Percentiles rank a stretch among this genome's conserved stretches.
Conservation (phyloP, 1,140 invertebrate genomes). For the Drosophila bocki region DNA sequence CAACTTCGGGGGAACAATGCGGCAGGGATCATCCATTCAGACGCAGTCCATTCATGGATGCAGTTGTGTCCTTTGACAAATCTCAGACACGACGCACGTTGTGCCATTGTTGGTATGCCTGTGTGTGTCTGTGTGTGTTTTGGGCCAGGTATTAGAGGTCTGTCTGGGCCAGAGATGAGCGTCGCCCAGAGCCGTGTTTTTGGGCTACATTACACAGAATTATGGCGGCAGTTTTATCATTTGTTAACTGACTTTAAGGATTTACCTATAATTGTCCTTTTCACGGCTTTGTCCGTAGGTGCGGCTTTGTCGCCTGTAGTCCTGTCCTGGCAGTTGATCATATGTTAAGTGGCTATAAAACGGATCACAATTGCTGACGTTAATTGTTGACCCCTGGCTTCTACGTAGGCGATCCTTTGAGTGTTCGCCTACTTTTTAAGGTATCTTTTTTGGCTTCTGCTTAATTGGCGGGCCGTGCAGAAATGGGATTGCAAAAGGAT, state of each 20-base stretch:
- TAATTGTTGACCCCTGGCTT: constrained; percentile 42
- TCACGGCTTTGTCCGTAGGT: constrained; percentile 54
- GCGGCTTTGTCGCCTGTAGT: constrained; percentile 39
- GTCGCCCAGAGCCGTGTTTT: constrained; percentile 68
- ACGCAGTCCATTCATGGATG: constrained; percentile 58
- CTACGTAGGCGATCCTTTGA: constrained; percentile 31
- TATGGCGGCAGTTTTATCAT: constrained; percentile 79
- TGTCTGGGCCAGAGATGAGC: constrained; percentile 56
- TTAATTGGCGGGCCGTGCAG: constrained; percentile 69
- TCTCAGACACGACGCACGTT: constrained; percentile 55
- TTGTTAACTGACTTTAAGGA: constrained; percentile 81
- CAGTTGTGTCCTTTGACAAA: constrained; percentile 38
- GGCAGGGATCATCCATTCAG: constrained; percentile 67
- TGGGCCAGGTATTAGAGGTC: constrained; percentile 25
- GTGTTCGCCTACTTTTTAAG: constrained; percentile 48
- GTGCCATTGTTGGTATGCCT: constrained; percentile 59
- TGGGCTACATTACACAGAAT: constrained; percentile 79
- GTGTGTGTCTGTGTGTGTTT: constrained; percentile 12
- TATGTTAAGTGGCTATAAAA: constrained; percentile 83
- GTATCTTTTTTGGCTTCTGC: constrained; percentile 67
- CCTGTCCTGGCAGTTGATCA: constrained; percentile 69
- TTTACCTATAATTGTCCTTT: constrained; percentile 80
- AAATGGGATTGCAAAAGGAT: constrained; percentile 11
- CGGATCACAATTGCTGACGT: constrained; percentile 61
- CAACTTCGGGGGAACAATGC: constrained; percentile 60